Evolutionary conservation across 2,888 invertebrate species (phyloP).

Genomic region (Punctoribates punctum): DNA sequence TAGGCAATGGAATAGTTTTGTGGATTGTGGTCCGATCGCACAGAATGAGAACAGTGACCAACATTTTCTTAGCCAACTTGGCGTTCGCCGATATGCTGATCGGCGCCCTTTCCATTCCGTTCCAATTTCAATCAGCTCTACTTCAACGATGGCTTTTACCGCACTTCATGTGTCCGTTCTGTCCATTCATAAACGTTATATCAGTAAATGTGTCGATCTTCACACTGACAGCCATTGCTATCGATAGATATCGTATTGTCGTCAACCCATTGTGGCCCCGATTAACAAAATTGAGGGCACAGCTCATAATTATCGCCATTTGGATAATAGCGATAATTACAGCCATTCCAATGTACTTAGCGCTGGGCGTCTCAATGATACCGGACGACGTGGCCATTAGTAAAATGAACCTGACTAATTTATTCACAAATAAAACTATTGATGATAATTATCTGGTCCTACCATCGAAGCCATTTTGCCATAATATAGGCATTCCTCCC

Average conservation of each 20-base stretch:
- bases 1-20: constrained; percentile 79
- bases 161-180: constrained; percentile 79
- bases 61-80: constrained; percentile 79
- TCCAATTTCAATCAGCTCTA: constrained; percentile 83
- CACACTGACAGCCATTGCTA: constrained; percentile 78
- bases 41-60: constrained; percentile 75
- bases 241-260: constrained; percentile 69
- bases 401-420: constrained; percentile 20
- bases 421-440: constrained; percentile 28
- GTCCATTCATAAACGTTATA: constrained; percentile 79
- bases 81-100: constrained; percentile 81
- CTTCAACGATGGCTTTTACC: constrained; percentile 82
- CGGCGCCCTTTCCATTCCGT: constrained; percentile 78
- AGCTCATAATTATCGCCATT: constrained; percentile 68
- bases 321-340: constrained; percentile 66
- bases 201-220: constrained; percentile 85
- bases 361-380: constrained; percentile 60
- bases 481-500: constrained; percentile 51
- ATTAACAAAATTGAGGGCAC: constrained; percentile 68
- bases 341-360: constrained; percentile 63
- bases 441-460: not conserved
- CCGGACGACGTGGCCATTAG: constrained; percentile 49
- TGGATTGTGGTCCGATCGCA: constrained; percentile 72
- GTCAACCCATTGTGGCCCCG: constrained; percentile 61
- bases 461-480: constrained; percentile 52